A percentile compares a stretch with the other conserved stretches of the same genome.
Evolutionary conservation across 2,113 vertebrate genomes (phyloP).

Genomic region (Pongo pygmaeus): DNA sequence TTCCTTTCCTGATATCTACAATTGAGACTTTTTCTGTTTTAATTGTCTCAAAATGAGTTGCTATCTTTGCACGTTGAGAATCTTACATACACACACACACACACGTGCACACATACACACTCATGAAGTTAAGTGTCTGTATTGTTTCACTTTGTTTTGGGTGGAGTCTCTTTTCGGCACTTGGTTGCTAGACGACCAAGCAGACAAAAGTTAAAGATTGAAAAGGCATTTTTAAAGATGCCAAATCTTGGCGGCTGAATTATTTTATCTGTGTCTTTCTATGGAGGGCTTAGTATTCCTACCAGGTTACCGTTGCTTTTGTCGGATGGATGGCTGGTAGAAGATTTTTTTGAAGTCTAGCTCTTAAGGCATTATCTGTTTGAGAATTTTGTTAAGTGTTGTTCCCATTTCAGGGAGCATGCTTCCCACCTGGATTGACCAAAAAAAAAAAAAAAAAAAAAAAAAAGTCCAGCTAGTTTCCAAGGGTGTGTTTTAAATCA

Average conservation of each 20-base stretch:
- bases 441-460: conserved; percentile 31
- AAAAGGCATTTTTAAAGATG: conserved; percentile 86
- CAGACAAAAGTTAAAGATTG: conserved; percentile 82
- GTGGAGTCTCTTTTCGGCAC: conserved; percentile 83
- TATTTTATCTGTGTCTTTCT: conserved; percentile 81
- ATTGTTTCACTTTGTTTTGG: conserved; percentile 86
- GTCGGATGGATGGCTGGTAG: conserved; percentile 46
- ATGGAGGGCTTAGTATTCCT: conserved; percentile 70
- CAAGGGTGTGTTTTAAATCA: conserved; percentile 78
- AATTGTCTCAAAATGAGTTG: conserved; percentile 78
- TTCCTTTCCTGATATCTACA: conserved; percentile 85
- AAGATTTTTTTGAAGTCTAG: conserved; percentile 58
- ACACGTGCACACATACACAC: not conserved
- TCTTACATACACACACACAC: not conserved
- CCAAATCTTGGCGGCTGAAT: conserved; percentile 81
- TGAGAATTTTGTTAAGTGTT: conserved; percentile 65
- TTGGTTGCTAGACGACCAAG: conserved; percentile 86
- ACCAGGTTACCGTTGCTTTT: conserved; percentile 62
- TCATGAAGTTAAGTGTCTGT: conserved; percentile 74
- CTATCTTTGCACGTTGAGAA: conserved; percentile 71
- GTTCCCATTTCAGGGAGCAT: conserved; percentile 74
- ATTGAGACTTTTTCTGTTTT: conserved; percentile 82
- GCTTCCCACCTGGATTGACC: conserved; percentile 74
- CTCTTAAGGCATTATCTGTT: conserved; percentile 67
- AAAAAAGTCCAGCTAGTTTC: conserved; percentile 69